Conservation (phyloP, 2,888 invertebrate genomes). For the Synergus japonicus region DNA sequence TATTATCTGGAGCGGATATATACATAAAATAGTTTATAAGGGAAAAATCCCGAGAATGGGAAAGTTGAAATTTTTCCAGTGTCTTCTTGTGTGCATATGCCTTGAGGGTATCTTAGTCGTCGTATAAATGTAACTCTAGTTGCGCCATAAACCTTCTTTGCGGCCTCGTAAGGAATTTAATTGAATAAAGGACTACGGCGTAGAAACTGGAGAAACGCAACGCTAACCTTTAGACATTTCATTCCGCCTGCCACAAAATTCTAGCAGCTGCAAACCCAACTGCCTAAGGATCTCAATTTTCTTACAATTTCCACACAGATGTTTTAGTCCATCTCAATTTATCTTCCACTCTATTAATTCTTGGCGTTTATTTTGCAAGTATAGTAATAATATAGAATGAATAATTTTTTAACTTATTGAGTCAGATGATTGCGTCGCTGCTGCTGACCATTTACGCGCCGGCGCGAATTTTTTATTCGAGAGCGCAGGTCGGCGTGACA, state of each 20-base stretch:
- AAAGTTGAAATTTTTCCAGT: conserved; percentile 8
- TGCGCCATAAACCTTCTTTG: conserved; percentile 25
- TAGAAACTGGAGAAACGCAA: conserved; percentile 1
- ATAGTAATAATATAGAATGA: too few species aligned
- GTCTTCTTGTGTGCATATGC: conserved; percentile 14
- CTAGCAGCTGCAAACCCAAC: conserved; percentile 23
- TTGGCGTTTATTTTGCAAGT: background rate
- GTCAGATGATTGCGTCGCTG: too few species aligned
- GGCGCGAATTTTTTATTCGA: too few species aligned
- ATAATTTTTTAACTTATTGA: too few species aligned
- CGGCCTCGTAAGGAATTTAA: conserved; percentile 33
- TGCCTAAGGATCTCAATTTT: background rate
- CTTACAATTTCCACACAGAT: background rate
- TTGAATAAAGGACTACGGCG: conserved; percentile 21
- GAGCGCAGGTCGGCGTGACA: too few species aligned
- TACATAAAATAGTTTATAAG: background rate
- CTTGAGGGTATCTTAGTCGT: conserved; percentile 21
- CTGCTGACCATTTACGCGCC: too few species aligned
- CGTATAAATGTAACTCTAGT: conserved; percentile 25
- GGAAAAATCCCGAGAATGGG: conserved; percentile 11
- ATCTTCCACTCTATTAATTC: background rate
- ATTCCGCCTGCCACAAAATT: conserved; percentile 9
- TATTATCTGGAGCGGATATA: background rate
- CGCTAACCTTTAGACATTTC: conserved; percentile 23
- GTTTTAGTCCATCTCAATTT: background rate